Percentiles rank a stretch among this genome's conserved stretches.
Conservation (phyloP, 1,140 invertebrate species). For the Chrysomallon squamiferum region DNA sequence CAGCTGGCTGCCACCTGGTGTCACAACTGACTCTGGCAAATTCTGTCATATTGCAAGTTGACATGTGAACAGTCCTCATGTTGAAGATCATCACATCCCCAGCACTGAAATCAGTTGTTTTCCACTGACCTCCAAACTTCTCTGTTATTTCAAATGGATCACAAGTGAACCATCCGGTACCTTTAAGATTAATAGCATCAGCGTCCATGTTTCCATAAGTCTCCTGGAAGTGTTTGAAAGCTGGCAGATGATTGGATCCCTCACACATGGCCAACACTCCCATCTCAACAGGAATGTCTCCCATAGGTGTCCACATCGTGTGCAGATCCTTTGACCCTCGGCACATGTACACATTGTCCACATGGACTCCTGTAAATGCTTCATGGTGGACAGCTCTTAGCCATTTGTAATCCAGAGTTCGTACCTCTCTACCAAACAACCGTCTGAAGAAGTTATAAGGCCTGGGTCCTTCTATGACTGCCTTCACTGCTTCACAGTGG, state of each 20-base stretch:
- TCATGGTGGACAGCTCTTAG: conserved; percentile 44
- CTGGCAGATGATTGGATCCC: conserved; percentile 40
- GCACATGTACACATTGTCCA: conserved; percentile 57
- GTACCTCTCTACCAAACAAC: conserved; percentile 36
- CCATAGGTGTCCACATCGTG: conserved; percentile 58
- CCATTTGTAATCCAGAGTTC: conserved; percentile 57
- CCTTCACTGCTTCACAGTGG: conserved; percentile 30
- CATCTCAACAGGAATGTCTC: conserved; percentile 47
- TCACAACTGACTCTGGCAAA: conserved; percentile 45
- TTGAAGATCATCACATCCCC: conserved; percentile 54
- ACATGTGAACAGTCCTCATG: conserved; percentile 52
- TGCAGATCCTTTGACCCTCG: conserved; percentile 42
- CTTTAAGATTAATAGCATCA: conserved; percentile 43
- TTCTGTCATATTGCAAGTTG: conserved; percentile 38
- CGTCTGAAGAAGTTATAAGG: conserved; percentile 43
- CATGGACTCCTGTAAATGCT: conserved; percentile 55
- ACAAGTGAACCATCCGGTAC: conserved; percentile 54
- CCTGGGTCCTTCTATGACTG: conserved; percentile 45
- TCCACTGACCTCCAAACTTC: conserved; percentile 54
- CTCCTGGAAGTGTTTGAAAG: conserved; percentile 49
- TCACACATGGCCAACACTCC: conserved; percentile 52
- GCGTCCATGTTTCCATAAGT: conserved; percentile 51
- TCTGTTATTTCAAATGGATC: conserved; percentile 53
- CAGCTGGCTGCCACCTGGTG: conserved; percentile 51
- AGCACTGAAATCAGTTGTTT: conserved; percentile 48